These are phyloP conservation scores for Sphenopsis melanotis DNA, from an alignment of 2,797 vertebrate genomes.

Conservation along the genomic window DNA sequence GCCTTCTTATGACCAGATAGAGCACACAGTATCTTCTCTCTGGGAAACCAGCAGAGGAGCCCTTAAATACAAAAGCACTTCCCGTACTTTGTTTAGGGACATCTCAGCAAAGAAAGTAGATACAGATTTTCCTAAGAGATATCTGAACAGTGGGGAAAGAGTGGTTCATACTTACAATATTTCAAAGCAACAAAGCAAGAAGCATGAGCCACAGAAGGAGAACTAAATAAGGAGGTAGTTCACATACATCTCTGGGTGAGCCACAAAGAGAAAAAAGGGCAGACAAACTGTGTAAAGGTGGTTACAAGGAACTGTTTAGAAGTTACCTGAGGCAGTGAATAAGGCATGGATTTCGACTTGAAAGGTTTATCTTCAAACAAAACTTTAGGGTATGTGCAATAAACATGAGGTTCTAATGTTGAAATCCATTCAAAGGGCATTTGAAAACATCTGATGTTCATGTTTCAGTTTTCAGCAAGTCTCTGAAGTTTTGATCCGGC, in stretches of 20 bases:
- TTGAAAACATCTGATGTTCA: conserved; percentile 47
- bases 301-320: conserved; percentile 20
- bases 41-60: not conserved
- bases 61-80: not conserved
- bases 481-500: conserved; percentile 13
- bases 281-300: not conserved
- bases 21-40: not conserved
- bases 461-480: conserved; percentile 26
- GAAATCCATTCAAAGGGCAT: not conserved
- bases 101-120: not conserved
- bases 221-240: not conserved
- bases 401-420: conserved; percentile 40
- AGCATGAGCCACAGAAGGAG: not conserved
- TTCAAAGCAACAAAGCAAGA: not conserved
- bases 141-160: not conserved
- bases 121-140: not conserved
- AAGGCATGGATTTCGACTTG: conserved; percentile 23
- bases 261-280: not conserved
- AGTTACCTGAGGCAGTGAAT: not conserved
- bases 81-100: not conserved
- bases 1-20: not conserved
- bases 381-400: not conserved
- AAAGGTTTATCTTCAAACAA: conserved; percentile 41
- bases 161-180: not conserved
- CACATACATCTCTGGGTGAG: not conserved